phyloP scores from a whole-genome alignment of 2,888 invertebrate genomes.

The Napeogenes sylphis region DNA sequence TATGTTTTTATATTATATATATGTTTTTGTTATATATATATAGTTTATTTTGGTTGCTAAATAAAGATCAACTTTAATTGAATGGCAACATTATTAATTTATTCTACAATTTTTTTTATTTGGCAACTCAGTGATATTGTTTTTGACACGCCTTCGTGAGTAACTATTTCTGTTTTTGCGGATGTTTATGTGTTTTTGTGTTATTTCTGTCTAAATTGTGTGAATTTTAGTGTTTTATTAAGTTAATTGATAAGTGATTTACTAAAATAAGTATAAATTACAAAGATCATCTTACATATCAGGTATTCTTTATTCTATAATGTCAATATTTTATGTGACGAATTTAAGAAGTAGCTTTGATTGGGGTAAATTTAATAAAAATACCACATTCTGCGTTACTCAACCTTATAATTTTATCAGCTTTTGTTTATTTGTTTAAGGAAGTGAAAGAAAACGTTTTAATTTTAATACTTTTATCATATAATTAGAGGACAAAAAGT shows the following conservation, averaged over 20 bases:
- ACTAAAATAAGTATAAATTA: conserved; percentile 9
- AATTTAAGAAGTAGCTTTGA: conserved; percentile 12
- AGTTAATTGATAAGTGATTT: conserved; percentile 9
- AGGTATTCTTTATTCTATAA: conserved; percentile 34
- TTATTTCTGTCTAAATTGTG: conserved; percentile 28
- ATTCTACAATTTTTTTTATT: neutral
- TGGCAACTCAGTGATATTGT: conserved; percentile 32
- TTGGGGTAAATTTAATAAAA: conserved; percentile 1
- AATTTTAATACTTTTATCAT: too few relatives aligned
- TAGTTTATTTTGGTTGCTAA: too few relatives aligned
- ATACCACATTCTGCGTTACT: neutral
- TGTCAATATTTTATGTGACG: conserved; percentile 22
- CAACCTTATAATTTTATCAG: neutral
- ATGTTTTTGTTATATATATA: too few relatives aligned
- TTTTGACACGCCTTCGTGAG: conserved; percentile 40
- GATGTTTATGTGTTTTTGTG: conserved; percentile 20
- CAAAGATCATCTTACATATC: conserved; percentile 19
- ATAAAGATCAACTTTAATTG: too few relatives aligned
- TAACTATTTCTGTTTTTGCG: conserved; percentile 30
- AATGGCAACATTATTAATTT: too few relatives aligned
- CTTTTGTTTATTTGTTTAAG: conserved; percentile 14
- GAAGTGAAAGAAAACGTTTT: neutral
- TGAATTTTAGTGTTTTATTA: conserved; percentile 18
- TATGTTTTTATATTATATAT: too few relatives aligned
- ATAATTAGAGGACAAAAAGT: too few relatives aligned